Base-by-base conservation (phyloP, 2,888 invertebrate genomes). In the Dicyrtoma fusca region DNA sequence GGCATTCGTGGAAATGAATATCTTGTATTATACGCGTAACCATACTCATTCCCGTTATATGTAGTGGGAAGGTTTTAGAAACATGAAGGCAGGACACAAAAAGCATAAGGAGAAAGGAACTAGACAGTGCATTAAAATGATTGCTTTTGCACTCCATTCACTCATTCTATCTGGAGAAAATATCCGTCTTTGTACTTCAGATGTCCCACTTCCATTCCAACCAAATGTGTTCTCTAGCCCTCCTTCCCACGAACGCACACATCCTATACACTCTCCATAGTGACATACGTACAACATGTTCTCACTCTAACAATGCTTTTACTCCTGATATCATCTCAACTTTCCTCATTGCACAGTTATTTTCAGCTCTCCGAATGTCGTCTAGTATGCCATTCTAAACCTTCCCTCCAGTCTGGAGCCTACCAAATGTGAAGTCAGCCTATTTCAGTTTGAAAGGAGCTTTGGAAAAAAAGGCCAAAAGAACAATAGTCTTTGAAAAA, bases 81-180 rank as follows among this genome's bases (percentile, higher is more conserved):
- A 25, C 34, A 44, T 10, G 17, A 5, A 14, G 51, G n/a, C 17
- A 51, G 5, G n/a, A 44, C 26, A 44, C 25, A 42, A 42, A 62
- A 42, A 63, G 49, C 23, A 25, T 23, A 63, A 63, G 47, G 63
- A 65, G 53, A 53, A 14, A 55, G 26, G 26, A 57, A 10, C 26
- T 57, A 57, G 57, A 57, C 21, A n/a, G 53, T 66, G 55, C 66
- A 66, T 66, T 66, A 66, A 66, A 66, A 66, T 66, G 66, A 66
- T 66, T 66, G 66, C 66, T 55, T 66, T 55, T 66, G 66, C 55
- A 66, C 64, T 64, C 51, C 51, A 64, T 64, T 64, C 64, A 51
- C 64, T 64, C 64, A 64, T 64, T 64, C 64, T 64, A 49, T 64
- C 26, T 64, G 64, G 51, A 64, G 64, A 64, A 64, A 64, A 51